phyloP scores from a whole-genome alignment of 1,140 invertebrate genomes.

The Aphelenchoides avenae region DNA sequence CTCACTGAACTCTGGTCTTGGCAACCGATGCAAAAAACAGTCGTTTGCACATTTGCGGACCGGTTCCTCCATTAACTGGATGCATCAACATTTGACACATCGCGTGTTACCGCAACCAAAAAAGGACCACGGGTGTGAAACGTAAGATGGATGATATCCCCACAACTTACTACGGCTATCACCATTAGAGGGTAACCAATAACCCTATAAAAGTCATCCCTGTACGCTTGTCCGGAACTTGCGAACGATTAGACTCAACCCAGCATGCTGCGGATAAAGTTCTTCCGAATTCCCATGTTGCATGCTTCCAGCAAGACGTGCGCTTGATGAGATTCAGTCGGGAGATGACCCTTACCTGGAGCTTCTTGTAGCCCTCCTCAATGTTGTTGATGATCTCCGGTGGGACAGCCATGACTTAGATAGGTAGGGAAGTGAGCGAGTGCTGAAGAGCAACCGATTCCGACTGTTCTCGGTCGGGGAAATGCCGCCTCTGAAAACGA shows the following conservation, averaged over 20 bases:
- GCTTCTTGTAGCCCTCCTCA: constrained; percentile 69
- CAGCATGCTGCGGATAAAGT: neutral
- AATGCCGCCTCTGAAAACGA: too few relatives aligned
- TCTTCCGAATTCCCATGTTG: neutral
- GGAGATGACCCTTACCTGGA: constrained; percentile 25
- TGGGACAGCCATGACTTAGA: constrained; percentile 47
- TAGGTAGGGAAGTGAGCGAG: too few relatives aligned
- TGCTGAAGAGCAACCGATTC: too few relatives aligned
- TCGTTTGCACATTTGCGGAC: too few relatives aligned
- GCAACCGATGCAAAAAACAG: too few relatives aligned
- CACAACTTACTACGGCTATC: neutral
- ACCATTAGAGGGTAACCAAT: constrained; percentile 2
- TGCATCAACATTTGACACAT: too few relatives aligned
- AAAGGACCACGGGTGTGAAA: too few relatives aligned
- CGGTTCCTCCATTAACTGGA: too few relatives aligned
- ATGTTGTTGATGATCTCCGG: constrained; percentile 70
- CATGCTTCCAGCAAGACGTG: neutral
- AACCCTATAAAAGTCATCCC: neutral
- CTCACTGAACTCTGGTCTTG: too few relatives aligned
- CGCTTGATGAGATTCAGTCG: neutral
- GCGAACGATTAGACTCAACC: neutral
- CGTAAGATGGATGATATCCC: too few relatives aligned
- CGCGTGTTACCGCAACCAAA: too few relatives aligned
- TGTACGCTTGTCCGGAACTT: neutral
- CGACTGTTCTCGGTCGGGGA: too few relatives aligned